Percentiles rank a stretch among this genome's conserved stretches.
These are phyloP conservation scores for Cotesia vestalis DNA, from an alignment of 1,140 invertebrate species.

Conservation along the genomic window DNA sequence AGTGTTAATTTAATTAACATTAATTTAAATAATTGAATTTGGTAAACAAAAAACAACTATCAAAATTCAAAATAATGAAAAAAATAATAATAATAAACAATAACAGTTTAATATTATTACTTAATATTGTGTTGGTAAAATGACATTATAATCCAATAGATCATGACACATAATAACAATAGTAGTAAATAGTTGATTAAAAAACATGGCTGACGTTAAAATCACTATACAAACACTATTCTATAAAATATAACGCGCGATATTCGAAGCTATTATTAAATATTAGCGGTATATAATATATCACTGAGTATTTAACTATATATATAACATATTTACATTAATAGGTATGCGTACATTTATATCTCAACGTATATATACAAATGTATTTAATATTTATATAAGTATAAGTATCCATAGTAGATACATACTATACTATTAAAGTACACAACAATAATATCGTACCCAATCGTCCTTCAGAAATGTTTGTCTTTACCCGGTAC, in stretches of 20 bases:
- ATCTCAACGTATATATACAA: too few species aligned
- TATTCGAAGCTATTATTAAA: not conserved
- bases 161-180: not conserved
- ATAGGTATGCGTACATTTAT: too few species aligned
- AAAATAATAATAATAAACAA: too few species aligned
- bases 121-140: not conserved
- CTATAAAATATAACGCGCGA: constrained; percentile 9
- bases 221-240: not conserved
- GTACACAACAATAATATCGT: not conserved
- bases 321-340: too few species aligned
- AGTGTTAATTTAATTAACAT: not conserved
- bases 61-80: not conserved
- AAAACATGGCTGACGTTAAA: constrained; percentile 6
- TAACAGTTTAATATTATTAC: not conserved
- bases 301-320: not conserved
- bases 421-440: not conserved
- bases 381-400: too few species aligned
- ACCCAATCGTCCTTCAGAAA: constrained; percentile 8
- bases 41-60: not conserved
- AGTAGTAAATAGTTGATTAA: constrained; percentile 8
- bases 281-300: not conserved
- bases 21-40: too few species aligned
- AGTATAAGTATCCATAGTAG: not conserved
- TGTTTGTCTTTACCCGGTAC: constrained; percentile 10
- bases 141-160: not conserved